Percentiles rank a stretch among this genome's conserved stretches.
Evolutionary conservation across 2,888 invertebrate genomes (phyloP).

Genomic region (Aplocera efformata): DNA sequence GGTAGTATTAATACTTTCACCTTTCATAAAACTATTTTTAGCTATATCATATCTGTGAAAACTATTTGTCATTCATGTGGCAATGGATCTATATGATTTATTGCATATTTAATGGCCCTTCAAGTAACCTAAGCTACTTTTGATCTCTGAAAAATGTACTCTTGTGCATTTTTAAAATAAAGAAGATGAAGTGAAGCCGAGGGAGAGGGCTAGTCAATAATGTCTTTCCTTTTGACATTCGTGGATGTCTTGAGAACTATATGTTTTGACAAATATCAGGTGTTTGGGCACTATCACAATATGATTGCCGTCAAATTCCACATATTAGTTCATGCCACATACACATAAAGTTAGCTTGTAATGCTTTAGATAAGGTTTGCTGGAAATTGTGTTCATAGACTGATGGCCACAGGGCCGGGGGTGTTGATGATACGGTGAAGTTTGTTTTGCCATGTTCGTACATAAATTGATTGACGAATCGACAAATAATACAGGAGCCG

Average conservation of each 20-base stretch:
- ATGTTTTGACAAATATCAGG: conserved; percentile 8
- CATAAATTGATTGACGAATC: conserved; percentile 16
- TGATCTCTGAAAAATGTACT: too few species aligned
- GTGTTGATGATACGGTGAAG: conserved; percentile 27
- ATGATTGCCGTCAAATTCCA: conserved; percentile 61
- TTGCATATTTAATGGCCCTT: too few species aligned
- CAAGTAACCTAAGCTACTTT: too few species aligned
- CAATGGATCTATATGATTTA: too few species aligned
- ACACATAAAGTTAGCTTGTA: conserved; percentile 76
- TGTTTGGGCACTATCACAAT: conserved; percentile 35
- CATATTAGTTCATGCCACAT: conserved; percentile 73
- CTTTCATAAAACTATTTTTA: too few species aligned
- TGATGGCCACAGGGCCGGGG: conserved; percentile 48
- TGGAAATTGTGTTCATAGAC: conserved; percentile 79
- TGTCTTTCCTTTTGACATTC: too few species aligned
- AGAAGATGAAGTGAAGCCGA: too few species aligned
- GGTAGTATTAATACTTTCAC: conserved; percentile 9
- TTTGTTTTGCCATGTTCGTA: conserved; percentile 35
- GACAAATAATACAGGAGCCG: conserved; percentile 21
- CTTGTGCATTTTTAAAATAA: too few species aligned
- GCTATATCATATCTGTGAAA: too few species aligned
- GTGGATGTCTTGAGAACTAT: too few species aligned
- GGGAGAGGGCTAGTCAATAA: too few species aligned
- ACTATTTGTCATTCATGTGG: too few species aligned
- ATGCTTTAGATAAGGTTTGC: conserved; percentile 78